Conservation (phyloP, 2,888 invertebrate species). For the Nomada flava region DNA sequence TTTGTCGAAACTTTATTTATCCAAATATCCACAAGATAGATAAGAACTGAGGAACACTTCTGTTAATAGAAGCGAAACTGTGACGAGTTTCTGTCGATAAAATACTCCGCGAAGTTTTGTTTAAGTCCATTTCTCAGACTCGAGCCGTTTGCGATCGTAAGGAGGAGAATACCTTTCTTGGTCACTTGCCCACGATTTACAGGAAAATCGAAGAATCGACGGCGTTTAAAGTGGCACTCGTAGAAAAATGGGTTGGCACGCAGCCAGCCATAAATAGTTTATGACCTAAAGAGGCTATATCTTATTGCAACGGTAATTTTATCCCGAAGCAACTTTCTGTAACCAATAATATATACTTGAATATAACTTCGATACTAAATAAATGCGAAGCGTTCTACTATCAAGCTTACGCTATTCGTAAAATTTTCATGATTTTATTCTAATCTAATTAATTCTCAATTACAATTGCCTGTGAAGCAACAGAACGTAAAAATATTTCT, state of each 20-base stretch:
- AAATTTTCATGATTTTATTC: no score
- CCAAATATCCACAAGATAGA: neutral
- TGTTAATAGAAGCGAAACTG: neutral
- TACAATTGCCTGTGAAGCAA: no score
- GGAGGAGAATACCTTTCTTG: conserved; percentile 29
- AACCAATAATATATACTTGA: neutral
- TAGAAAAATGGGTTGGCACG: conserved; percentile 36
- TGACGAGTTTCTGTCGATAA: conserved; percentile 2
- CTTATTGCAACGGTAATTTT: conserved; percentile 32
- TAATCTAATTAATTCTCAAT: no score
- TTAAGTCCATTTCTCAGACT: conserved; percentile 13
- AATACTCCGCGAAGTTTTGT: conserved; percentile 15
- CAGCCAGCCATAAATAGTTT: conserved; percentile 42
- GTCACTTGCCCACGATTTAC: conserved; percentile 40
- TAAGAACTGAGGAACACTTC: neutral
- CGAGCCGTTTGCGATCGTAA: conserved; percentile 7
- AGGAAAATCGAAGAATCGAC: conserved; percentile 33
- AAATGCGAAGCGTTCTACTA: neutral
- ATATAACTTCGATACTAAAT: neutral
- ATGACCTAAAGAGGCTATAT: conserved; percentile 29
- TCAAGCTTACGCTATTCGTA: neutral
- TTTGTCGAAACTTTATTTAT: neutral
- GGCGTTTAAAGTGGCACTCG: conserved; percentile 35
- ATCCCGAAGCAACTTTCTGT: neutral
- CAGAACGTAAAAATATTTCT: no score